Percentiles rank a stretch among this genome's conserved stretches.
Evolutionary conservation across 2,888 invertebrate species (phyloP).

Genomic region (Limnephilus auricula): DNA sequence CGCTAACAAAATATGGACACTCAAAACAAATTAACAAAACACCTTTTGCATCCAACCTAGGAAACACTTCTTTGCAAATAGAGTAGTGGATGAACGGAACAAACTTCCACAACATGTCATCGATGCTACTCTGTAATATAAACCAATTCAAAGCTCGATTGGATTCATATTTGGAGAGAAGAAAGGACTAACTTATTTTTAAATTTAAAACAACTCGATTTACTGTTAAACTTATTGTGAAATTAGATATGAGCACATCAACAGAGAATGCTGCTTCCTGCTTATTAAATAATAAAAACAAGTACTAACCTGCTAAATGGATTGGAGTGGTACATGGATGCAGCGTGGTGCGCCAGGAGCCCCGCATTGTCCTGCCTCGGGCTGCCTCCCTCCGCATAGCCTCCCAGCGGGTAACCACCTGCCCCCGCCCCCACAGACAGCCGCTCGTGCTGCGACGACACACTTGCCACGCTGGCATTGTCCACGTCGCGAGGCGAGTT

Average conservation of each 20-base stretch:
- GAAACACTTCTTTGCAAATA: too few relatives aligned
- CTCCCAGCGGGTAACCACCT: slow-evolving; percentile 67
- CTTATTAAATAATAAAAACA: too few relatives aligned
- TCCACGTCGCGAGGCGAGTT: slow-evolving; percentile 70
- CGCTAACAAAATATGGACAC: background rate
- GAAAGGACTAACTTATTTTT: background rate
- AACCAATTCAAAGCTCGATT: background rate
- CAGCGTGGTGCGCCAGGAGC: slow-evolving; percentile 73
- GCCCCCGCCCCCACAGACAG: slow-evolving; percentile 68
- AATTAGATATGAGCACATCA: too few relatives aligned
- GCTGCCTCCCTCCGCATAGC: slow-evolving; percentile 70
- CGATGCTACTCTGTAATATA: background rate
- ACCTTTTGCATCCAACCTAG: background rate
- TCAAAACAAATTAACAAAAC: too few relatives aligned
- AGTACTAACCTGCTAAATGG: slow-evolving; percentile 72
- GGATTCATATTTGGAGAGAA: background rate
- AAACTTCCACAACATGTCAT: background rate
- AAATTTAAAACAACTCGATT: too few relatives aligned
- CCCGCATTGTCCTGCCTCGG: slow-evolving; percentile 68
- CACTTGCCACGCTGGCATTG: slow-evolving; percentile 66
- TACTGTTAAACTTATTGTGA: too few relatives aligned
- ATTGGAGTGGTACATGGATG: slow-evolving; percentile 74
- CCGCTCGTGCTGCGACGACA: slow-evolving; percentile 71
- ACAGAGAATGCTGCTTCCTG: too few relatives aligned
- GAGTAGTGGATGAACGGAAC: background rate